Percentiles rank a stretch among this genome's conserved stretches.
phyloP scores from a whole-genome alignment of 2,113 vertebrate genomes.

The Potamarius usumacintae region DNA sequence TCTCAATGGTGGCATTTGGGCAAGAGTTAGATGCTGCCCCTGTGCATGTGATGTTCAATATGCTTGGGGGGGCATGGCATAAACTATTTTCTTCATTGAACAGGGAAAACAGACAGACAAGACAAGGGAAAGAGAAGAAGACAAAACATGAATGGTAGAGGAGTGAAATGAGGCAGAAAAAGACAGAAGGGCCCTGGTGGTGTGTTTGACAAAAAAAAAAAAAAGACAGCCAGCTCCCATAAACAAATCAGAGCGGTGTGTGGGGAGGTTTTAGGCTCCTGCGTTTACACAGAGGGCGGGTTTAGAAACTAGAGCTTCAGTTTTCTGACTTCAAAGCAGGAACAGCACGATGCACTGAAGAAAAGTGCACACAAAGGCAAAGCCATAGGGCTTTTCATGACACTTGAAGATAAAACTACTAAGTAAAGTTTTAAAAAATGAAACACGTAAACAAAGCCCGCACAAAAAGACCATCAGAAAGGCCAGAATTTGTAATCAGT shows the following conservation, averaged over 20 bases:
- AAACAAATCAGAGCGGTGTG: constrained; percentile 39
- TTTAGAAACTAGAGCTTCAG: constrained; percentile 43
- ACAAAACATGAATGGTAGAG: constrained; percentile 50
- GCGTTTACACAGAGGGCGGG: constrained; percentile 35
- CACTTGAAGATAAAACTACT: constrained; percentile 45
- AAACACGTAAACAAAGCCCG: constrained; percentile 45
- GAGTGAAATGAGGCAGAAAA: constrained; percentile 53
- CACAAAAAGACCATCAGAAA: constrained; percentile 2
- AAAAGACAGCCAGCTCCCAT: constrained; percentile 41
- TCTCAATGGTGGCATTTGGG: constrained; percentile 22
- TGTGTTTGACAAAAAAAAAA: constrained; percentile 40
- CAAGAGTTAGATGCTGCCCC: constrained; percentile 22
- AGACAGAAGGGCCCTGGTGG: constrained; percentile 42
- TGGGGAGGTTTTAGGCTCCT: constrained; percentile 24
- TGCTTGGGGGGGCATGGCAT: constrained; percentile 48
- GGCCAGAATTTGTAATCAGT: constrained; percentile 25
- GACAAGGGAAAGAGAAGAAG: constrained; percentile 30
- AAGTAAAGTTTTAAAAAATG: constrained; percentile 39
- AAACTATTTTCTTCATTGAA: constrained; percentile 43
- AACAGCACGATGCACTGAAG: constrained; percentile 37
- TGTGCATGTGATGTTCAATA: constrained; percentile 31
- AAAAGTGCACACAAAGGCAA: constrained; percentile 42
- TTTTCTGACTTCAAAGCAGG: constrained; percentile 47
- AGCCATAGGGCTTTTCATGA: constrained; percentile 12
- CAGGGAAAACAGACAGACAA: constrained; percentile 49